Percentiles rank a stretch among this genome's conserved stretches.
These are phyloP conservation scores for Parapsyche elsis DNA, from an alignment of 1,140 invertebrate species.

Conservation along the genomic window DNA sequence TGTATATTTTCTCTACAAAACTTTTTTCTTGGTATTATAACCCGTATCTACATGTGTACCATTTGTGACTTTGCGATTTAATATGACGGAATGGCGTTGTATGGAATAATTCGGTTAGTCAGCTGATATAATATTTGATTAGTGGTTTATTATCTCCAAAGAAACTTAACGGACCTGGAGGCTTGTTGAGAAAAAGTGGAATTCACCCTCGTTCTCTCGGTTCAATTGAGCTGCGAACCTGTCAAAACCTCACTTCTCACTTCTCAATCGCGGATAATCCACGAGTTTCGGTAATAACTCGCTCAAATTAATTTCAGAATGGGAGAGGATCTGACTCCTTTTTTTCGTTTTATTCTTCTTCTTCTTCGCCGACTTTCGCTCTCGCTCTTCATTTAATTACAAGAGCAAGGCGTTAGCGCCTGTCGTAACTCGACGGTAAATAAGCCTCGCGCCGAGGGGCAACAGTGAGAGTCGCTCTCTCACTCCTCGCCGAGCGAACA, in stretches of 20 bases:
- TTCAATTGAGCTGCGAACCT: not conserved
- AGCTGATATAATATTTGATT: no score
- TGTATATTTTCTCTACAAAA: no score
- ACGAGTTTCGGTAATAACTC: constrained; percentile 28
- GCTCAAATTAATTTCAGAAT: constrained; percentile 28
- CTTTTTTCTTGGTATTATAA: no score
- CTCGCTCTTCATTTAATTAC: constrained; percentile 37
- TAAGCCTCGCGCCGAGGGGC: constrained; percentile 17
- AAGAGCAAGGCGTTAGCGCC: constrained; percentile 36
- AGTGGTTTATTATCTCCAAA: no score
- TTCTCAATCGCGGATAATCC: constrained; percentile 29
- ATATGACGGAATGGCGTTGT: no score
- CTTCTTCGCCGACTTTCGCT: not conserved
- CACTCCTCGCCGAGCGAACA: constrained; percentile 16
- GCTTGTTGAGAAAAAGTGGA: no score
- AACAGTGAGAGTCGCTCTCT: not conserved
- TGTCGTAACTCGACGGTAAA: constrained; percentile 42
- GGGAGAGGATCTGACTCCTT: not conserved
- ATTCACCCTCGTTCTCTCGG: not conserved
- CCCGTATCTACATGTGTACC: no score
- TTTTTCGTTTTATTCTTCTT: constrained; percentile 2
- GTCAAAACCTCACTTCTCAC: constrained; percentile 4
- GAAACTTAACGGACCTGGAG: no score
- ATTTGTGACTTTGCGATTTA: no score
- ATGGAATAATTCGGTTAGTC: no score